Evolutionary conservation across 2,797 vertebrate species (phyloP), one percentile per base, ranked within the genome.

Genomic region (Valencia hispanica): DNA sequence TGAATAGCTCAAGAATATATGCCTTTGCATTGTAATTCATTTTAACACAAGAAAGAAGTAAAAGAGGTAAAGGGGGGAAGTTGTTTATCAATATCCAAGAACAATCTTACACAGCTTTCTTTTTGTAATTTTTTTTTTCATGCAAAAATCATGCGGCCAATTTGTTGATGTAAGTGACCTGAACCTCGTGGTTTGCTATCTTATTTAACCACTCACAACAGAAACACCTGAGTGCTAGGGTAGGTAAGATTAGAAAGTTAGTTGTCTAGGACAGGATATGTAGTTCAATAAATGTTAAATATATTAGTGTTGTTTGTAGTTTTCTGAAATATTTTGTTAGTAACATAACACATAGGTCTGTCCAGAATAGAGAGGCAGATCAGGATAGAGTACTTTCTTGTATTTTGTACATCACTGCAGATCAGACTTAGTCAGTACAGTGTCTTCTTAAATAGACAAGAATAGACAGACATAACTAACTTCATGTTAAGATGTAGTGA

Each of bases 141-240:
- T 98, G 97, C 97, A 97, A 97, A 98, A 97, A 98, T 97, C 97
- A 98, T 97, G 97, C 96, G 97, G 97, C 97, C 97, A 97, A 97
- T 97, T 98, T 97, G 97, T 98, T 97, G 96, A 98, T 99, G 97
- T 99, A 98, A 98, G 97, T 99, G 97, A 96, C 96, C 96, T 98
- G 96, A 97, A 98, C 97, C 97, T 96, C 95, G 97, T 97, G 97
- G 96, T 97, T 97, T 97, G 96, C 96, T 97, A 95, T 97, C 95
- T 97, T 97, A 94, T 96, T 97, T 96, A 95, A 96, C 91, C 93
- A 94, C 92, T 93, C 88, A 93, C 91, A 90, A 92, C 87, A 94
- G 91, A 94, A 71, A 91, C 80, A 84, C 80, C 80, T 88, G 77
- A 93, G 88, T 79, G 87, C 1, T 80, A 94, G 91, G 0, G 79